Conservation (phyloP, 2,888 invertebrate species). For the Trichogramma dendrolimi region DNA sequence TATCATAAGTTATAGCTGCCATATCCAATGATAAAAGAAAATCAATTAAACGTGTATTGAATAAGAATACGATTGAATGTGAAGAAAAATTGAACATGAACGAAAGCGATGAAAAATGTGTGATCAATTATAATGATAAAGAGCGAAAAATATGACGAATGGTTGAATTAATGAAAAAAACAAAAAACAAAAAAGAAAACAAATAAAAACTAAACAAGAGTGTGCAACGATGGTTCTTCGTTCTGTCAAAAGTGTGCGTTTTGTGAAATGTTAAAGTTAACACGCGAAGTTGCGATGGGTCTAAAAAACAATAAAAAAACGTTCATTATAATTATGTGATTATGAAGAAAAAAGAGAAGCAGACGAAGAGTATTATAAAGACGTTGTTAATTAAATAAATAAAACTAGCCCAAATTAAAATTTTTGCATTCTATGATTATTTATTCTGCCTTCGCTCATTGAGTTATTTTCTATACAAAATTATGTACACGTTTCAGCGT, state of each 20-base stretch:
- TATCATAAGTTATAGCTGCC: constrained; percentile 51
- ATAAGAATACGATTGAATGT: constrained; percentile 36
- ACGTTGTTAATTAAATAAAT: constrained; percentile 53
- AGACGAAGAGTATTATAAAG: constrained; percentile 52
- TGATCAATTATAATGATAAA: constrained; percentile 6
- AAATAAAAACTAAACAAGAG: constrained; percentile 18
- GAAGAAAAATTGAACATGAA: constrained; percentile 9
- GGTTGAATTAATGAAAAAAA: constrained; percentile 19
- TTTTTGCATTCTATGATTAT: background rate
- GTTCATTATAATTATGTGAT: constrained; percentile 29
- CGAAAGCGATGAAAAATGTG: constrained; percentile 11
- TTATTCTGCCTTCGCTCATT: background rate
- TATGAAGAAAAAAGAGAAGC: constrained; percentile 29
- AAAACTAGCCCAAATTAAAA: constrained; percentile 51
- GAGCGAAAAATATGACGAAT: constrained; percentile 10
- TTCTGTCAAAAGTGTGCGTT: constrained; percentile 42
- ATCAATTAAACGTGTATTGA: constrained; percentile 42
- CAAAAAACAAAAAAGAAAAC: constrained; percentile 15
- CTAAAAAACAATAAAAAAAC: constrained; percentile 43
- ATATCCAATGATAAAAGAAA: constrained; percentile 42
- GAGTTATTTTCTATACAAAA: background rate
- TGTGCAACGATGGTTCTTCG: constrained; percentile 34
- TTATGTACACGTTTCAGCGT: background rate
- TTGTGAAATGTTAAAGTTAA: constrained; percentile 44
- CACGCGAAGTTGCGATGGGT: constrained; percentile 49